Evolutionary conservation across 2,888 invertebrate species (phyloP), one percentile per base, ranked within the genome.

Genomic region (Apamea crenata): DNA sequence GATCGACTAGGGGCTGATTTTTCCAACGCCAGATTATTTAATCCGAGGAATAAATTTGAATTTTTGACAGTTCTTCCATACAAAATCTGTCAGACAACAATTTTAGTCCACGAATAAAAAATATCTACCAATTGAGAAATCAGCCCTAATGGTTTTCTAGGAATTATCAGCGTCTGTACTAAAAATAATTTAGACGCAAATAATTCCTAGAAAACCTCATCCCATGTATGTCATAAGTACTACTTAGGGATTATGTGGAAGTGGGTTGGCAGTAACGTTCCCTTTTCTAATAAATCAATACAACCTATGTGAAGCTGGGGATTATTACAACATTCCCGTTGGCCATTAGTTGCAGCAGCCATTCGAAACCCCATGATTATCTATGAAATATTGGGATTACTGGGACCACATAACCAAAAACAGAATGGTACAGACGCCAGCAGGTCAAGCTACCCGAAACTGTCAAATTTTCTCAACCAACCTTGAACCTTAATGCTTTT

Each of bases 241-340:
- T 8, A n/a, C 32, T 40, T 36, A 6, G 21, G 18, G 29, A 56
- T 61, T 50, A 80, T 1, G 40, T 21, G 14, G 8, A 25, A 69
- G 56, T 18, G 25, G 25, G 68, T 66, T 59, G 25, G 21, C 18
- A 32, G 29, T 16, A 50, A 59, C 25, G 12, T 71, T 53, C 32
- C 71, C 21, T 14, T 21, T 18, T 40, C 18, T 53, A 50, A 25
- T 69, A 61, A 53, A 75, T 63, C 56, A 78, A 80, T 78, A 70
- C 0, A 4, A 53, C 5, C n/a, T n/a, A 44, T 44, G 40, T 53
- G 36, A 61, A 50, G 40, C 50, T 25, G 12, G 32, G 47, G 40
- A 69, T 79, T 68, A 40, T 40, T 25, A 3, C 68, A 68, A 29
- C 56, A 66, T 66, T 50, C 29, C 6, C 18, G 5, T 25, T 40